Evolutionary conservation across 2,797 vertebrate species (phyloP).

Genomic region (Crocidura indochinensis): DNA sequence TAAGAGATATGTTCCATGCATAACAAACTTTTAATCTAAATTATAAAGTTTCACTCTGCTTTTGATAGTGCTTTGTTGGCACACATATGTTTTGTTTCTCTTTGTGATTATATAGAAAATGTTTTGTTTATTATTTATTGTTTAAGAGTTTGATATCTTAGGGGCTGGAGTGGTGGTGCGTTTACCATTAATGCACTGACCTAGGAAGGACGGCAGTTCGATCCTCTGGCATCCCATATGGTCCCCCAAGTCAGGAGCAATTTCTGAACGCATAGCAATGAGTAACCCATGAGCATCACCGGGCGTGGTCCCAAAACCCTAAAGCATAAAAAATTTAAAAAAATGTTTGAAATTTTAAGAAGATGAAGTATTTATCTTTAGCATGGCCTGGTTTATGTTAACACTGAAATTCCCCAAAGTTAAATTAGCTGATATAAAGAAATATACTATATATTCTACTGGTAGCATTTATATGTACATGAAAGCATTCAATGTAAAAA

Average conservation of each 20-base stretch:
- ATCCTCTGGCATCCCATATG: too few relatives aligned
- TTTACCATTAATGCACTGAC: too few relatives aligned
- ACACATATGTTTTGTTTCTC: not conserved
- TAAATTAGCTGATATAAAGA: not conserved
- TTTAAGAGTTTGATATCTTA: not conserved
- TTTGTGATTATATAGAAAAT: not conserved
- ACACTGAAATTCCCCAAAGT: not conserved
- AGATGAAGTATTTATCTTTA: not conserved
- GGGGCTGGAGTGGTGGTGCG: too few relatives aligned
- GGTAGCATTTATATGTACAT: not conserved
- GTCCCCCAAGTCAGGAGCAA: too few relatives aligned
- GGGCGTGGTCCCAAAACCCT: too few relatives aligned
- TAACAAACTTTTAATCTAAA: not conserved
- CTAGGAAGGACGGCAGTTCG: too few relatives aligned
- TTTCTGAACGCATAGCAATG: too few relatives aligned
- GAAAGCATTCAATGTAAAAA: not conserved
- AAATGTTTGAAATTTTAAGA: not conserved
- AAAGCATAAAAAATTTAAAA: too few relatives aligned
- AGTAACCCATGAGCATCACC: too few relatives aligned
- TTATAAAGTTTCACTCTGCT: not conserved
- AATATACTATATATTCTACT: not conserved
- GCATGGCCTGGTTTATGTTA: not conserved
- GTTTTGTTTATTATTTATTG: not conserved
- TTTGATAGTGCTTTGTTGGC: not conserved
- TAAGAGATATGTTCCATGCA: not conserved